These are phyloP conservation scores for Sciurus niger DNA, from an alignment of 2,113 vertebrate species.

Conservation along the genomic window DNA sequence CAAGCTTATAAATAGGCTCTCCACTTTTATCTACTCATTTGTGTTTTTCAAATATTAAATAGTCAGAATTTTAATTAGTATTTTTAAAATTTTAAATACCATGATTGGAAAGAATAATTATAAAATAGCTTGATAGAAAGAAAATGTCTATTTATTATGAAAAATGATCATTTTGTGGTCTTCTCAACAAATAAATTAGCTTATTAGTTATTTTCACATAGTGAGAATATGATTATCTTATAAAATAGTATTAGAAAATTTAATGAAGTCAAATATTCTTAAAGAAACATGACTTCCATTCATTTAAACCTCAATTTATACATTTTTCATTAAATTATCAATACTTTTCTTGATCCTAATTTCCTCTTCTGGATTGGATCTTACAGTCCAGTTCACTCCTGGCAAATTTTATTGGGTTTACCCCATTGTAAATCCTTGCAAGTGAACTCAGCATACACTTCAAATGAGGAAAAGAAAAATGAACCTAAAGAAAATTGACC, in stretches of 20 bases:
- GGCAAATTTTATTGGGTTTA: slow-evolving; percentile 49
- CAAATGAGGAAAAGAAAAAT: slow-evolving; percentile 74
- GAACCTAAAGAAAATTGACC: slow-evolving; percentile 67
- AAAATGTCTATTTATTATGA: not conserved
- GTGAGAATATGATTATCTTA: not conserved
- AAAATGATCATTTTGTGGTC: not conserved
- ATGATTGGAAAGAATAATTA: not conserved
- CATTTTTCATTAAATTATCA: slow-evolving; percentile 49
- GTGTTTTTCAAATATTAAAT: not conserved
- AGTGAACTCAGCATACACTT: slow-evolving; percentile 36
- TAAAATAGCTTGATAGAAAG: not conserved
- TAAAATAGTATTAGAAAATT: not conserved
- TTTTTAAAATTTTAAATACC: not conserved
- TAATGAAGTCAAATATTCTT: not conserved
- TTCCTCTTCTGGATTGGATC: not conserved
- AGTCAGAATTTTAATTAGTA: not conserved
- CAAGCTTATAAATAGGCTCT: not conserved
- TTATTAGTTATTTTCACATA: slow-evolving; percentile 20
- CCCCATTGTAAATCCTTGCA: slow-evolving; percentile 40
- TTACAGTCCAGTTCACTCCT: not conserved
- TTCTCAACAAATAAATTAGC: not conserved
- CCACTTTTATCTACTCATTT: not conserved
- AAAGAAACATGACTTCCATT: not conserved
- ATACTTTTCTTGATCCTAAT: not conserved
- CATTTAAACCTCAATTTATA: slow-evolving; percentile 29